A percentile compares a stretch with the other conserved stretches of the same genome.
Evolutionary conservation across 2,888 invertebrate genomes (phyloP).

Genomic region (Pterobdella sp.): DNA sequence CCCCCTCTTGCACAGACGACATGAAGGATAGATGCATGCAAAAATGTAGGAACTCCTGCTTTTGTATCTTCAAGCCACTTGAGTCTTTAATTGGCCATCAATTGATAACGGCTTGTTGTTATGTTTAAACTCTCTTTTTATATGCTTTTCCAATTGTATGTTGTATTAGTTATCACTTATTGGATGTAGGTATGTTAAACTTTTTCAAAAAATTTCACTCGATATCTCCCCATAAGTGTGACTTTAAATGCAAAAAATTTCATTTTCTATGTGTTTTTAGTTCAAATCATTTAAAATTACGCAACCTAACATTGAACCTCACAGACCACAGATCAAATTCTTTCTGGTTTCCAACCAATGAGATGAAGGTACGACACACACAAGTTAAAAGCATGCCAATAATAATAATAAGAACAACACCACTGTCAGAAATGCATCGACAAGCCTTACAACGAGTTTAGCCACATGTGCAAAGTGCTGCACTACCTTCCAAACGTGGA

Average conservation of each 20-base stretch:
- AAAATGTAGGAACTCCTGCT: neutral
- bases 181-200: neutral
- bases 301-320: neutral
- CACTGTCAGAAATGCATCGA: constrained; percentile 13
- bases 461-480: constrained; percentile 27
- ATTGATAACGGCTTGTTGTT: too few relatives aligned
- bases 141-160: too few relatives aligned
- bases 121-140: too few relatives aligned
- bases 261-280: neutral
- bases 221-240: too few relatives aligned
- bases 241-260: too few relatives aligned
- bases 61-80: neutral
- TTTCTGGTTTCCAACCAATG: constrained; percentile 18
- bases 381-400: too few relatives aligned
- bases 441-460: constrained; percentile 27
- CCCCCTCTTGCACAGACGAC: neutral
- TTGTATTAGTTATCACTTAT: neutral
- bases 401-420: neutral
- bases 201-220: neutral
- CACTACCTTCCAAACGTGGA: constrained; percentile 30
- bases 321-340: constrained; percentile 23
- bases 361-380: constrained; percentile 11
- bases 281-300: neutral
- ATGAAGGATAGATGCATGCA: constrained; percentile 2
- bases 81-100: neutral